These are phyloP conservation scores for Pelusios castaneus DNA, from an alignment of 2,113 vertebrate genomes.

Conservation along the genomic window DNA sequence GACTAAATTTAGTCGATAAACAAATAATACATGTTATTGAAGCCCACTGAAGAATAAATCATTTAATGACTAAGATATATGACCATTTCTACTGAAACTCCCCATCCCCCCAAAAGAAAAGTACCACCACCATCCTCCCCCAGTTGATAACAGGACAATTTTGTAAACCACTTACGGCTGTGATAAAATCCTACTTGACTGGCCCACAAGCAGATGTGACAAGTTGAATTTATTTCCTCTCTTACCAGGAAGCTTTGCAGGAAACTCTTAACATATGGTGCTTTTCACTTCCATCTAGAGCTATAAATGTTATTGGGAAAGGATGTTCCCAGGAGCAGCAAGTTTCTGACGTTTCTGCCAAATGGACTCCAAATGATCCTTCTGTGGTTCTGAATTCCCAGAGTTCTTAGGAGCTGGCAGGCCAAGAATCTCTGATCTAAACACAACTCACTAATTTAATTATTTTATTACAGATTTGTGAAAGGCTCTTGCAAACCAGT, in stretches of 20 bases:
- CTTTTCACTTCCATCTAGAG: conserved; percentile 84
- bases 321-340: conserved; percentile 85
- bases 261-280: conserved; percentile 91
- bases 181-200: conserved; percentile 92
- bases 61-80: conserved; percentile 75
- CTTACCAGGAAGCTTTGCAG: conserved; percentile 90
- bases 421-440: conserved; percentile 83
- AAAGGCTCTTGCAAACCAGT: conserved; percentile 76
- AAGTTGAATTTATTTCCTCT: conserved; percentile 92
- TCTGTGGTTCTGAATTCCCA: conserved; percentile 84
- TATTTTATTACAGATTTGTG: conserved; percentile 86
- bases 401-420: conserved; percentile 84
- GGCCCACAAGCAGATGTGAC: conserved; percentile 91
- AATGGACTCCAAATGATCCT: conserved; percentile 87
- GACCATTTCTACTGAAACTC: conserved; percentile 49
- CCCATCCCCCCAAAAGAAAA: conserved; percentile 49
- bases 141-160: conserved; percentile 88
- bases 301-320: conserved; percentile 89
- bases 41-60: conserved; percentile 73
- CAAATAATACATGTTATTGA: conserved; percentile 70
- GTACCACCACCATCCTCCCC: no score
- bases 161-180: conserved; percentile 92
- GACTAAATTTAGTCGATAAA: conserved; percentile 71
- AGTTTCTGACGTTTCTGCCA: conserved; percentile 83
- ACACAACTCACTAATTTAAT: conserved; percentile 89